phyloP scores from a whole-genome alignment of 1,140 invertebrate genomes.

The Macrotrachela quadricornifera region DNA sequence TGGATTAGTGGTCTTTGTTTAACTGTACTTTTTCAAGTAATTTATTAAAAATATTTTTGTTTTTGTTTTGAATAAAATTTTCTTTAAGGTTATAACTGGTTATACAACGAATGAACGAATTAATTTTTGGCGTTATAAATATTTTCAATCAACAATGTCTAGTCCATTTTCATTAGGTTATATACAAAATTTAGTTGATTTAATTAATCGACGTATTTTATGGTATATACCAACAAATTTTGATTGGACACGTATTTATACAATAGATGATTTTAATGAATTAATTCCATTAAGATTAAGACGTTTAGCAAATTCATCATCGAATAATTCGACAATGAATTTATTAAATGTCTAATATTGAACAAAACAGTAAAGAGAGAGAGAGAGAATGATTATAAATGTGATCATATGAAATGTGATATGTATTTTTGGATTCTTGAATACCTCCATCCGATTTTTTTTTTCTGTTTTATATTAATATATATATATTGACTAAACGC shows the following conservation, averaged over 20 bases:
- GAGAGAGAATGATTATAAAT: no score
- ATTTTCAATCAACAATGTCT: slow-evolving; percentile 33
- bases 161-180: slow-evolving; percentile 2
- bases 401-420: no score
- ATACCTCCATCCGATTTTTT: no score
- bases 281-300: no score
- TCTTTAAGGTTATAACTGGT: slow-evolving; percentile 46
- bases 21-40: slow-evolving; percentile 12
- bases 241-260: slow-evolving; percentile 1
- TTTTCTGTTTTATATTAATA: no score
- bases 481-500: no score
- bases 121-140: slow-evolving; percentile 66
- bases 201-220: not conserved
- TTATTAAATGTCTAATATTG: no score
- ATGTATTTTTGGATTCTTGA: no score
- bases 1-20: slow-evolving; percentile 10
- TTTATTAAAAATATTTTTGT: not conserved
- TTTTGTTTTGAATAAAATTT: no score
- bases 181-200: slow-evolving; percentile 6
- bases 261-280: not conserved
- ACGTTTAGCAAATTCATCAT: no score
- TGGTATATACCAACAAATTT: not conserved
- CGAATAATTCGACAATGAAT: no score
- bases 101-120: slow-evolving; percentile 81
- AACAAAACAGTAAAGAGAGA: no score